Base-by-base conservation (phyloP, 2,113 vertebrate species). In the Vireo altiloquus region DNA sequence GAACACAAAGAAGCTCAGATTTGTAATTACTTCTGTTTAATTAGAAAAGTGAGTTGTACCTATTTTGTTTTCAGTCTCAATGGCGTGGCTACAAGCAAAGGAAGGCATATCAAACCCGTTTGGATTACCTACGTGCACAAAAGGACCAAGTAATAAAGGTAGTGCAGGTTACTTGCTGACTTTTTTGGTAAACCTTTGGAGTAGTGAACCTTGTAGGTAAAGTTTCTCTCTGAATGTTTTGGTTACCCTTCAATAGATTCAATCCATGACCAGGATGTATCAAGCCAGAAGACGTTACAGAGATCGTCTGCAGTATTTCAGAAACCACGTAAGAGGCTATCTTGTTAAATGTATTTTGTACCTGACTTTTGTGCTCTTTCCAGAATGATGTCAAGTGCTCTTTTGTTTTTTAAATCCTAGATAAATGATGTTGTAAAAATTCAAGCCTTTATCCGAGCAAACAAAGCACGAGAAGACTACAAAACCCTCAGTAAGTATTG, bases 401-500 rank as follows among this genome's bases (percentile, higher is more conserved):
- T 85, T 52, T 75, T 78, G 31, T 81, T 90, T 90, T 79, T 79
- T 88, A 4, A 83, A 96, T 63, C 95, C 77, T 94, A 99, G 99
- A 99, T 99, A 93, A 95, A 98, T 46, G 98, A 99, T 19, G 98
- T 99, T 93, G 96, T 99, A 95, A 99, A 99, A 98, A 99, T 99
- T 94, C 99, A 99, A 97, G 99, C 99, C 21, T 99, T 99, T 88
- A 99, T 99, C 75, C 98, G 99, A 96, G 99, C 99, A 80, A 99
- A 99, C 98, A 99, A 99, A 97, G 99, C 99, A 47, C 98, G 99
- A 76, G 99, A 99, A 49, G 99, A 99, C 97, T 99, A 99, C 98
- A 99, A 99, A 98, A 99, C 99, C 14, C 98, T 99, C 76, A 99
- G 99, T 99, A 97, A 99, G 99, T 98, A 63, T 78, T 59, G 37